A percentile compares a stretch with the other conserved stretches of the same genome.
phyloP scores from a whole-genome alignment of 2,113 vertebrate genomes.

The Seriola aureovittata region DNA sequence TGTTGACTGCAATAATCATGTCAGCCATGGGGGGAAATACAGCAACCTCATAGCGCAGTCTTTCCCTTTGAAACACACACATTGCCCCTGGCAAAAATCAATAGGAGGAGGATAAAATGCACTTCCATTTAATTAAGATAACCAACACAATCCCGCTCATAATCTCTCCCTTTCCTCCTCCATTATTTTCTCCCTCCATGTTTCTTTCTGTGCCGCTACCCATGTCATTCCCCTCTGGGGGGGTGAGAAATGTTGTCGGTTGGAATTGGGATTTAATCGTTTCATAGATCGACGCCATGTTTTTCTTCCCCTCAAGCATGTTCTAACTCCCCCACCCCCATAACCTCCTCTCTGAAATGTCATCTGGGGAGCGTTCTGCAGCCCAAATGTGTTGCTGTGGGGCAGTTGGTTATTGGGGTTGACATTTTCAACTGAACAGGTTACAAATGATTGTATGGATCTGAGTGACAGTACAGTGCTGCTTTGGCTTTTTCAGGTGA shows the following conservation, averaged over 20 bases:
- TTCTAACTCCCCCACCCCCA: constrained; percentile 56
- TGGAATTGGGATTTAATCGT: constrained; percentile 76
- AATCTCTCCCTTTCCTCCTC: constrained; percentile 61
- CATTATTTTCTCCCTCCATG: constrained; percentile 41
- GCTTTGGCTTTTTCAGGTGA: neutral
- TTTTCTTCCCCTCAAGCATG: constrained; percentile 67
- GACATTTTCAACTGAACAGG: constrained; percentile 43
- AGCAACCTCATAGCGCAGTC: constrained; percentile 35
- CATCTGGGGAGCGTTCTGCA: constrained; percentile 66
- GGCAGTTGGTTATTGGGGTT: constrained; percentile 59
- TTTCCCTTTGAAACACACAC: constrained; percentile 61
- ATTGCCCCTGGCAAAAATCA: constrained; percentile 70
- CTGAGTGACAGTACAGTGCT: constrained; percentile 5
- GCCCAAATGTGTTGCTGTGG: constrained; percentile 57
- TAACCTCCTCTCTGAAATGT: constrained; percentile 58
- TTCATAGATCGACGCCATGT: constrained; percentile 71
- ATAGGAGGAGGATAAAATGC: constrained; percentile 73
- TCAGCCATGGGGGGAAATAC: constrained; percentile 9
- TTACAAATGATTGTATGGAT: constrained; percentile 37
- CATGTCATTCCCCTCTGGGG: constrained; percentile 56
- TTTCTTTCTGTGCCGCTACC: constrained; percentile 46
- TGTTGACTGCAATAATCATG: constrained; percentile 50
- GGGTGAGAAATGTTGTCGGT: constrained; percentile 62
- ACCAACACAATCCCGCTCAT: constrained; percentile 70
- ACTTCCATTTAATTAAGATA: constrained; percentile 85